Conservation (phyloP, 1,140 invertebrate genomes). For the Bilobella aurantiaca region DNA sequence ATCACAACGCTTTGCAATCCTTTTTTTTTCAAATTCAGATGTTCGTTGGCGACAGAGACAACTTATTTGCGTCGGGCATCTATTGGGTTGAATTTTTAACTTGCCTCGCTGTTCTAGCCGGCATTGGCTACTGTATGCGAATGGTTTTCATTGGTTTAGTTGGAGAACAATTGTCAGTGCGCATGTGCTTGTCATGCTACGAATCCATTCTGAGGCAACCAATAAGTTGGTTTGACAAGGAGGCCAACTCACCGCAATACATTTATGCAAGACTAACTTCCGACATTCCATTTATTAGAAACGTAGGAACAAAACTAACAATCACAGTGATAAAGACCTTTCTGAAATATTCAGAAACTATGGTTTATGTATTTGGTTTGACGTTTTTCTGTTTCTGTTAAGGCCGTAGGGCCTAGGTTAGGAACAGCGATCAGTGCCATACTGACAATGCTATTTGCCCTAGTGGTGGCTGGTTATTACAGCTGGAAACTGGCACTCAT, state of each 20-base stretch:
- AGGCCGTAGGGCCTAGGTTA: background rate
- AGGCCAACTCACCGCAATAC: background rate
- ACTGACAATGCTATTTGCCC: background rate
- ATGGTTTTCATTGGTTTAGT: background rate
- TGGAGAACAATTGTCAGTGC: background rate
- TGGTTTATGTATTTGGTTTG: too few species aligned
- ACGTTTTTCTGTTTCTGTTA: background rate
- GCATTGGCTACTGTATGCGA: background rate
- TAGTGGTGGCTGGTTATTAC: background rate
- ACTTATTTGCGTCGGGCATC: background rate
- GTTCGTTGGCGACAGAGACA: background rate
- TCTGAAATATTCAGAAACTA: too few species aligned
- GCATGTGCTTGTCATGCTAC: background rate
- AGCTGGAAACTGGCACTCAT: background rate
- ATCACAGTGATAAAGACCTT: background rate
- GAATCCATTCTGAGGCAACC: background rate
- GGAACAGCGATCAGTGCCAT: background rate
- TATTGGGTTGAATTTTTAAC: background rate
- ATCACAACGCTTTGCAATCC: too few species aligned
- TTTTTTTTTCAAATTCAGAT: too few species aligned
- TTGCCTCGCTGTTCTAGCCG: background rate
- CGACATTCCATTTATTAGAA: background rate
- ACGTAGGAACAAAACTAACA: background rate
- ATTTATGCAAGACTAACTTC: background rate
- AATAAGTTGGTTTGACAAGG: background rate